Percentiles rank a stretch among this genome's conserved stretches.
phyloP scores from a whole-genome alignment of 2,888 invertebrate genomes.

The Watsonalla binaria region DNA sequence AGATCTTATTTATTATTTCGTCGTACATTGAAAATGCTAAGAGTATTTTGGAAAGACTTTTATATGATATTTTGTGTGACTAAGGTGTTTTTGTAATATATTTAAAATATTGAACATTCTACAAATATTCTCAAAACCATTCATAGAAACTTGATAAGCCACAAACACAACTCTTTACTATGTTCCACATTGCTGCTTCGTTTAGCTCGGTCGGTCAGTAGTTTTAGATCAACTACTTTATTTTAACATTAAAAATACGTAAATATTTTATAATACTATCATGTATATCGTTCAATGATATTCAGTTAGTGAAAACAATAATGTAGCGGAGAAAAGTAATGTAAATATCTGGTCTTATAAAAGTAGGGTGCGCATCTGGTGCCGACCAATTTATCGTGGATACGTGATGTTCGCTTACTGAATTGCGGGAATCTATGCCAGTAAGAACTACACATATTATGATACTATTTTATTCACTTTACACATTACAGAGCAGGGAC shows the following conservation, averaged over 20 bases:
- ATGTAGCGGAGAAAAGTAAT: slow-evolving; percentile 34
- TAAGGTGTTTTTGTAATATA: too few relatives aligned
- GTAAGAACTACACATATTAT: slow-evolving; percentile 19
- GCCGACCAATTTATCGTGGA: slow-evolving; percentile 52
- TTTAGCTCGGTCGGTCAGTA: too few relatives aligned
- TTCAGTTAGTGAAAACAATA: slow-evolving; percentile 34
- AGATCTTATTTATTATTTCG: neutral
- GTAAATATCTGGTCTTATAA: slow-evolving; percentile 42
- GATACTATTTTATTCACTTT: neutral
- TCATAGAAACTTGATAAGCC: too few relatives aligned
- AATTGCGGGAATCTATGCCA: slow-evolving; percentile 25
- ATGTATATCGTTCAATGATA: neutral
- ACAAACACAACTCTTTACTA: too few relatives aligned
- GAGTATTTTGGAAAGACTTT: neutral
- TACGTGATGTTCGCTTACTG: slow-evolving; percentile 43
- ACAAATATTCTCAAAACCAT: too few relatives aligned
- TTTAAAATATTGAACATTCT: too few relatives aligned
- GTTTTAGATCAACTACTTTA: too few relatives aligned
- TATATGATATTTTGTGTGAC: too few relatives aligned
- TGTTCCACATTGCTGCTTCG: too few relatives aligned
- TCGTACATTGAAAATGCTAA: neutral
- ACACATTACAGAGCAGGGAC: too few relatives aligned
- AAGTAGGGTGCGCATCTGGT: slow-evolving; percentile 49
- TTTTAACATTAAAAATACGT: too few relatives aligned
- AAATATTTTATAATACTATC: too few relatives aligned